phyloP scores from a whole-genome alignment of 2,113 vertebrate species.

The Megaleporinus macrocephalus region DNA sequence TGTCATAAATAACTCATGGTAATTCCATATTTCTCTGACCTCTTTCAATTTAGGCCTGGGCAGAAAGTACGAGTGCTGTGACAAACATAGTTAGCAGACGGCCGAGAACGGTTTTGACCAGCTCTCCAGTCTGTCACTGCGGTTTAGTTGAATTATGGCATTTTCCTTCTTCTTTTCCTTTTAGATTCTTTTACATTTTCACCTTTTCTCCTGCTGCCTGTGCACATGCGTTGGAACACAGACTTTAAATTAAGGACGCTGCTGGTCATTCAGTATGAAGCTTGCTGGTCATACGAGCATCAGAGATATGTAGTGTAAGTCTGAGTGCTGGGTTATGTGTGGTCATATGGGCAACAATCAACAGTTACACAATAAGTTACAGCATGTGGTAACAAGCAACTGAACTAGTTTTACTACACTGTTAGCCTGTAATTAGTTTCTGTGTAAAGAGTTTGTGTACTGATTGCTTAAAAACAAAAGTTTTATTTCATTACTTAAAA shows the following conservation, averaged over 20 bases:
- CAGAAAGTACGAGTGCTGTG: conserved; percentile 73
- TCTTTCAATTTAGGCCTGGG: conserved; percentile 73
- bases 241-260: background rate
- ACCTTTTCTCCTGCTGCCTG: background rate
- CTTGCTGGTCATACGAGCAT: background rate
- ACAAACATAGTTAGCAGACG: conserved; percentile 78
- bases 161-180: background rate
- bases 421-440: too few relatives aligned
- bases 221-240: background rate
- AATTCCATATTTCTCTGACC: conserved; percentile 81
- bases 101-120: conserved; percentile 62
- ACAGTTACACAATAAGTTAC: too few relatives aligned
- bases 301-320: too few relatives aligned
- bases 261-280: background rate
- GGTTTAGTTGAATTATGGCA: conserved; percentile 60
- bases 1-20: conserved; percentile 82
- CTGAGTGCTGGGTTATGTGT: too few relatives aligned
- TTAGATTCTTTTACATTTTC: background rate
- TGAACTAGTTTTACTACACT: too few relatives aligned
- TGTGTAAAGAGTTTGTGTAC: too few relatives aligned
- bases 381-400: too few relatives aligned
- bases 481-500: too few relatives aligned
- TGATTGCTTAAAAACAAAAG: too few relatives aligned
- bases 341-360: background rate
- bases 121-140: conserved; percentile 66